Base-by-base conservation (phyloP, 2,113 vertebrate genomes). In the Burhinus oedicnemus region DNA sequence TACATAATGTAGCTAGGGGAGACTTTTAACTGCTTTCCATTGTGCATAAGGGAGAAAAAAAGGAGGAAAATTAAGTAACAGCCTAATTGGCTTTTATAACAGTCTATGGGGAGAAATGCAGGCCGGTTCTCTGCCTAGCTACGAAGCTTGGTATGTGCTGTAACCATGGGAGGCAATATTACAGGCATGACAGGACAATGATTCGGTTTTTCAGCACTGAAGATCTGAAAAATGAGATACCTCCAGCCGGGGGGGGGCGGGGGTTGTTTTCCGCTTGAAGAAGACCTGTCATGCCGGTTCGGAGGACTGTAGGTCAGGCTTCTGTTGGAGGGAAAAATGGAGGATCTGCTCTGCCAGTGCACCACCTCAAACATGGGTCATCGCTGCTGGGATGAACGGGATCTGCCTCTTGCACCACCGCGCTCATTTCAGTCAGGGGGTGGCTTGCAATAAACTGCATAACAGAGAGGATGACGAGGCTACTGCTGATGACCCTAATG, bases 141-240 rank as follows among this genome's bases (percentile, higher is more conserved):
- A 97, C 94, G 1, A 11, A 11, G 84, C 78, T 51, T 66, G 89
- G 70, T 88, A 90, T 95, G 96, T 96, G 95, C 95, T 93, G 96
- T 96, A 95, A 96, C 94, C 79, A 96, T 80, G 96, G 95, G 89
- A 96, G 75, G 95, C 82, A 70, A 85, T 57, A 96, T 96, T 95
- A 95, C 58, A 83, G 64, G 87, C 94, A 88, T 89, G 93, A 91
- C 64, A 88, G 78, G 93, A 86, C 91, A 95, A 77, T 83, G 89
- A 95, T 93, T 85, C 70, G 61, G 76, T 61, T 94, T 95, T 88
- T 86, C 87, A 96, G 81, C 75, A 52, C 57, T 36, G 70, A 79
- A 90, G 87, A 90, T 60, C 66, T 94, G 89, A 88, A 95, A 96
- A 96, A 96, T 66, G 11, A 96, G 91, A 89, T 75, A 44, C 38